Evolutionary conservation across 2,888 invertebrate species (phyloP), one percentile per base, ranked within the genome.

Genomic region (Harmothoe impar): DNA sequence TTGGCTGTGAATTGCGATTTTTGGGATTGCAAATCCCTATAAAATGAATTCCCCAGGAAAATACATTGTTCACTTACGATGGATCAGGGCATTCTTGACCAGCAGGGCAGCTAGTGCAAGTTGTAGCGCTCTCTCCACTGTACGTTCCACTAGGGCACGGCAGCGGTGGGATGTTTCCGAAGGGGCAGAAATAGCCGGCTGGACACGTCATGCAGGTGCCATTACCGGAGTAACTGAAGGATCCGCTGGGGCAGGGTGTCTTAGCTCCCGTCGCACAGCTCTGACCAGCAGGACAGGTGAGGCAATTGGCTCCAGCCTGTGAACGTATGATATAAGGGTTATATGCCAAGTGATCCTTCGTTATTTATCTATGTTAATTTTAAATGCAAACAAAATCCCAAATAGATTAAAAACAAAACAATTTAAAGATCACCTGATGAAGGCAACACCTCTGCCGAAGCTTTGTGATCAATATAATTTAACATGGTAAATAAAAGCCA

Each of bases 271-370:
- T 78, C 0, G 94, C 56, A 92, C 95, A 95, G 29, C 91, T 91
- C 84, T 94, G 94, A 0, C 95, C 95, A 31, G 94, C 94, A 15
- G 95, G 95, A 43, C 89, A 90, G 84, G 77, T 88, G 35, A 72
- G 51, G 25, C 91, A 91, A 25, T 68, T 78, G 15, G 89, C 91
- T 56, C 20, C 35, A 20, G 56, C 91, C 91, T 91, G 86, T 33
- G 20, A 43, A 43, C 10, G 43, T 43, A 43, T n/a, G 43, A 43
- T 43, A 43, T 43, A 43, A 43, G 43, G 43, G 10, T 43, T 43
- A 43, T 43, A 43, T 3, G 43, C 3, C 10, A 43, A 43, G 43
- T 43, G 43, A 7, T 7, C 43, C 43, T 7, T 43, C n/a, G n/a
- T n/a, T n/a, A n/a, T n/a, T n/a, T n/a, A n/a, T n/a, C n/a, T n/a